A percentile compares a stretch with the other conserved stretches of the same genome.
These are phyloP conservation scores for Baronia brevicornis DNA, from an alignment of 2,888 invertebrate species.

Conservation along the genomic window DNA sequence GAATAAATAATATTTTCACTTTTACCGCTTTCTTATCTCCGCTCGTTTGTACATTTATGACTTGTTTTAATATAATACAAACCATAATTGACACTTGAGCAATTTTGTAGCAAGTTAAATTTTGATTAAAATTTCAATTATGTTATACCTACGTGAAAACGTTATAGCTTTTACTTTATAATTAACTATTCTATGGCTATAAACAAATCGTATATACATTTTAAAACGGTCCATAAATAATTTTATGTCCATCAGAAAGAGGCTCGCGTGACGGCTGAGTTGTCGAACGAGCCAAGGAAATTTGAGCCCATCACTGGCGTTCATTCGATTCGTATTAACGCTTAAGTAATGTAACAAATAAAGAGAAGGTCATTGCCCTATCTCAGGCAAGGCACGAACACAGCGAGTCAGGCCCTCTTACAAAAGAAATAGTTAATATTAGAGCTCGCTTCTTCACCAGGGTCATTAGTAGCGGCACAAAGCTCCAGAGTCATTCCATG, in stretches of 20 bases:
- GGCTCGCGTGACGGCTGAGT: conserved; percentile 60
- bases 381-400: conserved; percentile 45
- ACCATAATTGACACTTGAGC: too few species aligned
- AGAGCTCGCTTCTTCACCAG: conserved; percentile 58
- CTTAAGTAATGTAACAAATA: conserved; percentile 68
- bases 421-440: conserved; percentile 74
- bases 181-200: conserved; percentile 24
- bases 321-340: conserved; percentile 70
- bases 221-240: conserved; percentile 40
- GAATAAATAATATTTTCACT: not conserved
- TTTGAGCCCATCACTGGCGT: conserved; percentile 58
- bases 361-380: conserved; percentile 65
- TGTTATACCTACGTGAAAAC: too few species aligned
- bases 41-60: not conserved
- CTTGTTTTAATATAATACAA: too few species aligned
- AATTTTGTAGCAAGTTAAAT: too few species aligned
- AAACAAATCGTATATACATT: conserved; percentile 22
- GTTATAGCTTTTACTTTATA: conserved; percentile 17
- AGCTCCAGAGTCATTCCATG: conserved; percentile 67
- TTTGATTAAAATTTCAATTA: too few species aligned
- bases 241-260: conserved; percentile 52
- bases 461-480: conserved; percentile 72
- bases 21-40: conserved; percentile 1
- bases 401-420: conserved; percentile 55
- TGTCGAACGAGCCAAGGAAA: conserved; percentile 51